Evolutionary conservation across 2,113 vertebrate species (phyloP).

Genomic region (Reinhardtius hippoglossoides): DNA sequence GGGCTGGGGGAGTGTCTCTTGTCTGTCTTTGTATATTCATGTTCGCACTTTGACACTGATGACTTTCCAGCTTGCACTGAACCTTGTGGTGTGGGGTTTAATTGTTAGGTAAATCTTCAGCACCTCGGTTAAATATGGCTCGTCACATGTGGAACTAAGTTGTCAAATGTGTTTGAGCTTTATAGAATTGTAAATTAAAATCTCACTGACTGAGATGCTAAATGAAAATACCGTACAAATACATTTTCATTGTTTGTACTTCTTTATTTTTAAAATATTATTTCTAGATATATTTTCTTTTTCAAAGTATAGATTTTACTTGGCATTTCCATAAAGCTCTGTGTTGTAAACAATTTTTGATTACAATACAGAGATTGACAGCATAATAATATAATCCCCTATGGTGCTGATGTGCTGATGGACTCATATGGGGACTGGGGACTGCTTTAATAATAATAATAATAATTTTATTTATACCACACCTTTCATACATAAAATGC

Average conservation of each 20-base stretch:
- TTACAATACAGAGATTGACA: conserved; percentile 8
- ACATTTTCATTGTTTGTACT: conserved; percentile 6
- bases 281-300: neutral
- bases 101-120: conserved; percentile 3
- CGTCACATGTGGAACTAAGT: neutral
- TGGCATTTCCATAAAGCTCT: conserved; percentile 19
- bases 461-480: no score
- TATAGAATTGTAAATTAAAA: neutral
- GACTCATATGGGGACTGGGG: neutral
- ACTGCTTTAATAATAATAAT: no score
- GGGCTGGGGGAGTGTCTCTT: conserved; percentile 58
- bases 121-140: neutral
- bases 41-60: conserved; percentile 31
- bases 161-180: conserved; percentile 6
- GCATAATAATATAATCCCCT: no score
- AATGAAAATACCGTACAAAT: neutral
- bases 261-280: neutral
- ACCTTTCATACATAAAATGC: no score
- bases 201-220: neutral
- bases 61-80: neutral
- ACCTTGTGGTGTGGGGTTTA: neutral
- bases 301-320: neutral
- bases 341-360: neutral
- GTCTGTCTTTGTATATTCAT: conserved; percentile 48
- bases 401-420: conserved; percentile 4